Conservation (phyloP, 2,113 vertebrate genomes). For the Spilogale gracilis region DNA sequence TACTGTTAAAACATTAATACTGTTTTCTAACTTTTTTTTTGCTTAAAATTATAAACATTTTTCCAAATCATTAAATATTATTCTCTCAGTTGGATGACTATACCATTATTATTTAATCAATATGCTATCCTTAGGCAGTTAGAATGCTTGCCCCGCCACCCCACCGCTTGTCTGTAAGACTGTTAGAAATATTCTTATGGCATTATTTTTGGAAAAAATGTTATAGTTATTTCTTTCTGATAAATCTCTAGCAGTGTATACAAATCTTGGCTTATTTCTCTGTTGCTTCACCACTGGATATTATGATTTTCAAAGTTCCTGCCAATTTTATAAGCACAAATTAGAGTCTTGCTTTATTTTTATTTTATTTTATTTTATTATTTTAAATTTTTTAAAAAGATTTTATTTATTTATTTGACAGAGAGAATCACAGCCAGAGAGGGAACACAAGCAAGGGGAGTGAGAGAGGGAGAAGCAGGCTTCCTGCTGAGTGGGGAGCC, state of each 20-base stretch:
- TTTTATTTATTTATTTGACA: no score
- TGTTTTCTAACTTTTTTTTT: constrained; percentile 31
- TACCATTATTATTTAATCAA: background rate
- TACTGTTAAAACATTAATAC: background rate
- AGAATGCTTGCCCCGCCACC: background rate
- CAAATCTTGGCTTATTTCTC: background rate
- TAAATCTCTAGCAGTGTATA: background rate
- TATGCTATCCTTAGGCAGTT: background rate
- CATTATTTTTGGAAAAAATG: background rate
- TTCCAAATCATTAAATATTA: constrained; percentile 43
- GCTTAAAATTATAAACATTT: background rate
- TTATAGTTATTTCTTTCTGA: constrained; percentile 44
- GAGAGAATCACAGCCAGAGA: no score
- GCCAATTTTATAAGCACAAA: constrained; percentile 39
- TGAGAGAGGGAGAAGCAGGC: no score
- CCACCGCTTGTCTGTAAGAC: background rate
- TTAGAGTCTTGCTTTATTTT: constrained; percentile 50
- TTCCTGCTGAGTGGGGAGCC: no score
- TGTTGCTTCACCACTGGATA: background rate
- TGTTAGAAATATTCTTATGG: background rate
- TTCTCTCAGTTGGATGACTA: background rate
- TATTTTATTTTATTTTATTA: background rate
- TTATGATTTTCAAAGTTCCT: constrained; percentile 36
- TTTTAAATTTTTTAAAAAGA: no score
- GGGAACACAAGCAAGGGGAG: no score